Conservation (phyloP, 2,113 vertebrate genomes). For the Podiceps cristatus region DNA sequence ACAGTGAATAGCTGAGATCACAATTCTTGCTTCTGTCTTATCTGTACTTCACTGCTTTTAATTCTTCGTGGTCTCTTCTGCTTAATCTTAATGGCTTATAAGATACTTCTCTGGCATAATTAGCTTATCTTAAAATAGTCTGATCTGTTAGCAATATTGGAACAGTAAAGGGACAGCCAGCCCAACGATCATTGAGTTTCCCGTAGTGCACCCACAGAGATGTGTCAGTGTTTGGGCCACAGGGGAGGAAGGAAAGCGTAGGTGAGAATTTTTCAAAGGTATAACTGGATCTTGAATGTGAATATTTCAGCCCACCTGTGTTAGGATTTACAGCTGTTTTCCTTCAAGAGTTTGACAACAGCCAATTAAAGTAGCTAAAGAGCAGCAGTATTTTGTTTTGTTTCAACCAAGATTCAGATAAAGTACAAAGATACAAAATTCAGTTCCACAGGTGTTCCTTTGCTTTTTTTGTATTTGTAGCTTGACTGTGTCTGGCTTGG, state of each 20-base stretch:
- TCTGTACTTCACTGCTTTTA: conserved; percentile 13
- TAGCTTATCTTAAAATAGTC: conserved; percentile 57
- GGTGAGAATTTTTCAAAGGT: neutral
- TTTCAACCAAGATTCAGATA: neutral
- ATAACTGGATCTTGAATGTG: neutral
- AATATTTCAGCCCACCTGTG: neutral
- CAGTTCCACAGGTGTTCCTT: neutral
- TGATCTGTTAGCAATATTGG: neutral
- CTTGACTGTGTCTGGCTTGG: neutral
- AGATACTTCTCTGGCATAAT: conserved; percentile 32
- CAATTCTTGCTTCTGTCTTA: neutral
- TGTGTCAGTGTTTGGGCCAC: neutral
- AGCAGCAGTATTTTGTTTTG: neutral
- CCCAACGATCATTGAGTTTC: neutral
- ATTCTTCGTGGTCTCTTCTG: conserved; percentile 22
- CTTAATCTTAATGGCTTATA: conserved; percentile 30
- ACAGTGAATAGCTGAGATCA: neutral
- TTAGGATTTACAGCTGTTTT: neutral
- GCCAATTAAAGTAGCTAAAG: neutral
- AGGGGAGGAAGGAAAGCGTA: neutral
- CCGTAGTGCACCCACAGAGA: neutral
- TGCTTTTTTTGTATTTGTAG: neutral
- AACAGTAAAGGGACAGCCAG: neutral
- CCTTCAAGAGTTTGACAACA: neutral
- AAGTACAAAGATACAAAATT: neutral